A percentile compares a stretch with the other conserved stretches of the same genome.
Conservation (phyloP, 2,797 vertebrate species). For the Lates japonicus region DNA sequence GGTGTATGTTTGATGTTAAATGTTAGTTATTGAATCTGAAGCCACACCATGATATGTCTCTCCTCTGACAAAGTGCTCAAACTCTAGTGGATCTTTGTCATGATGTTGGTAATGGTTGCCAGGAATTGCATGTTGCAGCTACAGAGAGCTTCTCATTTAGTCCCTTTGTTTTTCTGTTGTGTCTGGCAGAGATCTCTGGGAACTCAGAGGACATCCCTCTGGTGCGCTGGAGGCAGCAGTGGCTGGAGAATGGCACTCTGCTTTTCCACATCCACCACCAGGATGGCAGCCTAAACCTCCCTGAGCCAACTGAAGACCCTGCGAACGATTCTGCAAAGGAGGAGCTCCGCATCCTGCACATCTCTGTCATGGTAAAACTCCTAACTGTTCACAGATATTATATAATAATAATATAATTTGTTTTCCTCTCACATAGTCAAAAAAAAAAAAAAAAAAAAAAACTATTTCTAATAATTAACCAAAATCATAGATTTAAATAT, state of each 20-base stretch:
- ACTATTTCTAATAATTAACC: too few relatives aligned
- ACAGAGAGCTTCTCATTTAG: not conserved
- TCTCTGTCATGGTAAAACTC: slow-evolving; percentile 96
- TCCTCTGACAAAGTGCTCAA: not conserved
- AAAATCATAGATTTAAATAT: not conserved
- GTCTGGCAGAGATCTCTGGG: slow-evolving; percentile 93
- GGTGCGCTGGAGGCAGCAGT: slow-evolving; percentile 98
- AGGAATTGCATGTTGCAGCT: not conserved
- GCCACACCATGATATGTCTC: not conserved
- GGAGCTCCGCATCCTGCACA: slow-evolving; percentile 97
- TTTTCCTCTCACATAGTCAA: slow-evolving; percentile 13
- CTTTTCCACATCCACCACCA: slow-evolving; percentile 99
- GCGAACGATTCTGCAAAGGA: slow-evolving; percentile 93
- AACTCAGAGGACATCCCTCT: slow-evolving; percentile 97
- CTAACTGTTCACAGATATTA: not conserved
- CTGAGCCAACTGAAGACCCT: slow-evolving; percentile 93
- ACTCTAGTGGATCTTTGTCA: not conserved
- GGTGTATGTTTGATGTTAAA: not conserved
- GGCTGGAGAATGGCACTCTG: slow-evolving; percentile 97
- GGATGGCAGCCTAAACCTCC: slow-evolving; percentile 91
- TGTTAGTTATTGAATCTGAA: not conserved
- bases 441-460: too few relatives aligned
- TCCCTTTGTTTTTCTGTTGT: slow-evolving; percentile 29
- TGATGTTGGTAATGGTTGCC: not conserved
- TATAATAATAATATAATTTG: not conserved